A percentile compares a stretch with the other conserved stretches of the same genome.
phyloP scores from a whole-genome alignment of 1,140 invertebrate genomes.

The Gonatopus flavifemur region DNA sequence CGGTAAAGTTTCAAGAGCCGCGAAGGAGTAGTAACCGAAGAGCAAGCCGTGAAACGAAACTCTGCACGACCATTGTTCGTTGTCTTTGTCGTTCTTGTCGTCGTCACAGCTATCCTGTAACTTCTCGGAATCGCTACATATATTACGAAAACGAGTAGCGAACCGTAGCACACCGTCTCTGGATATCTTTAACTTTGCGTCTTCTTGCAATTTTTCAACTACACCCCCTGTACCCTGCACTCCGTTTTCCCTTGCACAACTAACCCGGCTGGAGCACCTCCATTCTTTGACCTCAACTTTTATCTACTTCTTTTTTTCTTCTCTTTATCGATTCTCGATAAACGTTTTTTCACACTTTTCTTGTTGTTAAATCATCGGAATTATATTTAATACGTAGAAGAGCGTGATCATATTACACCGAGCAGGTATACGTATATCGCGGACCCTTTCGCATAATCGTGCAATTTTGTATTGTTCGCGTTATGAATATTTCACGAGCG shows the following conservation, averaged over 20 bases:
- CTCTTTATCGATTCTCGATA: background rate
- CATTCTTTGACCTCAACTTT: slow-evolving; percentile 1
- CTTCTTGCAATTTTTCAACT: slow-evolving; percentile 31
- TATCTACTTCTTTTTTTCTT: background rate
- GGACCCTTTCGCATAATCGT: too few species aligned
- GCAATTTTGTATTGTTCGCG: too few species aligned
- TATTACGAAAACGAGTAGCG: slow-evolving; percentile 39
- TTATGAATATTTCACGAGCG: too few species aligned
- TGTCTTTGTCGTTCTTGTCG: too few species aligned
- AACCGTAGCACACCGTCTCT: slow-evolving; percentile 23
- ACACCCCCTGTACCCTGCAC: slow-evolving; percentile 3
- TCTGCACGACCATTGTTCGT: slow-evolving; percentile 49
- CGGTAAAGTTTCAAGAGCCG: slow-evolving; percentile 47
- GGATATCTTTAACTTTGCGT: slow-evolving; percentile 40
- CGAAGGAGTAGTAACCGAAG: slow-evolving; percentile 21
- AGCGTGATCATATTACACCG: too few species aligned
- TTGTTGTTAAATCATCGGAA: too few species aligned
- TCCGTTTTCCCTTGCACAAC: background rate
- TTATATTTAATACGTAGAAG: too few species aligned
- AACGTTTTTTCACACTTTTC: too few species aligned
- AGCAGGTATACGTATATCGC: too few species aligned
- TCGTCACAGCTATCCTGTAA: too few species aligned
- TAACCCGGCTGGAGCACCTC: background rate
- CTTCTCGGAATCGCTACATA: slow-evolving; percentile 52
- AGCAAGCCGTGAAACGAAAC: slow-evolving; percentile 33